Base-by-base conservation (phyloP, 1,140 invertebrate species). In the Ruditapes philippinarum region DNA sequence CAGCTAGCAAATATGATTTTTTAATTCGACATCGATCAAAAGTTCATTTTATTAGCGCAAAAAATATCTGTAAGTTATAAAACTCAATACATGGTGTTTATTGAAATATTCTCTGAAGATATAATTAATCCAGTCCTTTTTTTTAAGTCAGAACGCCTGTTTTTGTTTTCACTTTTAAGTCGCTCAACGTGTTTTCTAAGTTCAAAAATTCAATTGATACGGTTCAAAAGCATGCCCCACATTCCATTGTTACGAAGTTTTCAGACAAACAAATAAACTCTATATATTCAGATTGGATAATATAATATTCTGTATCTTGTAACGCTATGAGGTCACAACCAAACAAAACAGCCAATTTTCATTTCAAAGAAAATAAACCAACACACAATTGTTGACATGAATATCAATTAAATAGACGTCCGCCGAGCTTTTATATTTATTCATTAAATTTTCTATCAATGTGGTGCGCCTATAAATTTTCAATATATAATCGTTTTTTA, bases 381-480 rank as follows among this genome's bases (percentile, higher is more conserved):
- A 17, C 28, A 5, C 14, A 40, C 38, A 70, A 70, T 70, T 70
- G 33, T 14, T 70, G 42, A 40, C 22, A 70, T 70, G 65, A 40
- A 31, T 70, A 70, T 38, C 65, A 70, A 70, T 70, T 22, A 36
- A 70, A 1, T 33, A 38, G 33, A 14, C 25, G 36, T 70, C 65
- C 33, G 38, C 38, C 31, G 19, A 1, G 22, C 65, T 38, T 62
- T 62, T 38, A 70, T 38, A 22, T 70, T 38, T 38, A 70, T 38
- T 36, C 36, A 70, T 70, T 70, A 40, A 70, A 70, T 33, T 62
- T 70, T 70, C 38, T 33, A 70, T 70, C 19, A 40, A 70, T 19
- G 7, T 70, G 14, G 36, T 28, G 33, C 33, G 36, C 33, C 38
- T 38, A n/a, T 17, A 40, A 38, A n/a, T n/a, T n/a, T 70, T 38